These are phyloP conservation scores for Aradus depressus DNA, from an alignment of 2,888 invertebrate genomes.

Conservation along the genomic window DNA sequence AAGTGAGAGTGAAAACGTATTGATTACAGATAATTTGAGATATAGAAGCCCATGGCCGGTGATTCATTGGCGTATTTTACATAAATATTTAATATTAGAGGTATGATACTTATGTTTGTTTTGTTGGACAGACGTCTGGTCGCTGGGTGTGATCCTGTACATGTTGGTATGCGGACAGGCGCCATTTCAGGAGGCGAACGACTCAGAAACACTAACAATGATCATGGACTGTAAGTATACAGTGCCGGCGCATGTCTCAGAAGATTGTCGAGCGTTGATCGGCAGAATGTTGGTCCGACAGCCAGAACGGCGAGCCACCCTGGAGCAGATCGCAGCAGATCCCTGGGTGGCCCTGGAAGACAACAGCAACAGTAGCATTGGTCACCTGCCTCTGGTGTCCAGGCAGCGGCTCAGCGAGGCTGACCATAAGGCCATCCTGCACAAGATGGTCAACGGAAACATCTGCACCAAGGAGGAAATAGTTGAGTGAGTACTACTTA, in stretches of 20 bases:
- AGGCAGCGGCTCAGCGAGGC: slow-evolving; percentile 83
- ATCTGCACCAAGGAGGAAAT: slow-evolving; percentile 93
- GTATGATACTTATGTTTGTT: not conserved
- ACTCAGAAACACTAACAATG: slow-evolving; percentile 97
- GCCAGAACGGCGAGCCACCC: slow-evolving; percentile 78
- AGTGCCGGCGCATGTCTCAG: slow-evolving; percentile 77
- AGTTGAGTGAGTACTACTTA: slow-evolving; percentile 52
- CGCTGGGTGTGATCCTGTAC: slow-evolving; percentile 93
- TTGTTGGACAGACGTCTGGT: slow-evolving; percentile 75
- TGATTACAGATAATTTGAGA: no score
- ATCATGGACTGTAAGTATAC: slow-evolving; percentile 99
- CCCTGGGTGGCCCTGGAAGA: slow-evolving; percentile 60
- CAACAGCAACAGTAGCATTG: slow-evolving; percentile 45
- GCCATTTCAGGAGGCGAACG: slow-evolving; percentile 98
- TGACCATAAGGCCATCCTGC: slow-evolving; percentile 81
- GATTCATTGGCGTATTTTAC: no score
- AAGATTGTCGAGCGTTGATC: slow-evolving; percentile 82
- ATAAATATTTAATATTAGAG: no score
- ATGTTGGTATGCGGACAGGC: slow-evolving; percentile 97
- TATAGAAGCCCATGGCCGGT: no score
- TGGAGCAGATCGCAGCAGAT: slow-evolving; percentile 78
- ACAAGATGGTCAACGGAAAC: slow-evolving; percentile 91
- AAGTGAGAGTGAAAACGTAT: no score
- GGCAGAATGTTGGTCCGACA: slow-evolving; percentile 86
- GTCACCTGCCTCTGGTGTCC: slow-evolving; percentile 77